Conservation (phyloP, 2,113 vertebrate species). For the Ovibos moschatus region DNA sequence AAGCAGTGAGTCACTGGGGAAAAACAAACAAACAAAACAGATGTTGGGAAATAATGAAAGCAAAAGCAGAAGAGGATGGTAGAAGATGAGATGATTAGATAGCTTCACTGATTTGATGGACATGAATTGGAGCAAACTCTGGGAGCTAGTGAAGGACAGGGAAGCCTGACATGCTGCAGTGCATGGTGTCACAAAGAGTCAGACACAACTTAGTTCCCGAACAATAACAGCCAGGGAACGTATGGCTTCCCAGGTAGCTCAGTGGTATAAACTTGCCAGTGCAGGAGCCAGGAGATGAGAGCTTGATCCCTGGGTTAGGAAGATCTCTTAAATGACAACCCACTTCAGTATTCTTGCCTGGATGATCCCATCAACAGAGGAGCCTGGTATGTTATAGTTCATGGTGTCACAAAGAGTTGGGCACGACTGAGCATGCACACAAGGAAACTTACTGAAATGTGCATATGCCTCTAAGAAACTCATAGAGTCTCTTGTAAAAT, state of each 20-base stretch:
- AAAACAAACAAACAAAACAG: neutral
- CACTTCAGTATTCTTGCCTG: neutral
- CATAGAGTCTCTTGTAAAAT: neutral
- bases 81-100: neutral
- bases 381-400: neutral
- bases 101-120: neutral
- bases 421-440: neutral
- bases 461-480: neutral
- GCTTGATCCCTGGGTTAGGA: neutral
- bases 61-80: neutral
- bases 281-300: neutral
- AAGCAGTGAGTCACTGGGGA: rapidly evolving
- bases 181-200: neutral
- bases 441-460: neutral
- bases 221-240: neutral
- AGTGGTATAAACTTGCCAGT: neutral
- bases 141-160: neutral
- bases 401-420: neutral
- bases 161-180: neutral
- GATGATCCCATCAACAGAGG: neutral
- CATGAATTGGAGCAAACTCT: neutral
- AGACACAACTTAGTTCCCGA: neutral
- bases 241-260: neutral
- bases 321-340: neutral
- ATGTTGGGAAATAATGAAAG: neutral